Evolutionary conservation across 2,888 invertebrate genomes (phyloP), one percentile per base, ranked within the genome.

Genomic region (Drosophila monieri): DNA sequence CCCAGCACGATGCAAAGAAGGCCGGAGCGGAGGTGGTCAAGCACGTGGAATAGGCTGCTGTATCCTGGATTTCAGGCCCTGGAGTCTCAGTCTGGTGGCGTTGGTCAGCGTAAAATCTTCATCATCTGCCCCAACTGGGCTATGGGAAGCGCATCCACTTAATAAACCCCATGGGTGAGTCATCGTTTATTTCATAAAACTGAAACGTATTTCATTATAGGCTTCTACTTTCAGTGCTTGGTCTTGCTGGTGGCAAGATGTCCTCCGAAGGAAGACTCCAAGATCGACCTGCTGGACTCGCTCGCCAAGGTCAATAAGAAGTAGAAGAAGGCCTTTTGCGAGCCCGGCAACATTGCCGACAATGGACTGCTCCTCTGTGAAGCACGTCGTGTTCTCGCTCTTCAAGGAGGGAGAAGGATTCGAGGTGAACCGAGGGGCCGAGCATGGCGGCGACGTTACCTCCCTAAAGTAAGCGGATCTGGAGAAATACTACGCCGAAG

Each of bases 71-170:
- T 97, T 14, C 97, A 99, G 93, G 98, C 98, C 1, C 93, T 99
- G 62, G 99, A 99, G 97, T 98, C 99, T n/a, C 99, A 99, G 91
- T 99, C 99, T 93, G 99, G 99, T 74, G 99, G 99, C 30, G 97
- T 99, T 3, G 99, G 99, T 93, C 99, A 99, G 92, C 94, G 99
- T 73, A 99, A 99, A 93, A 99, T 99, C 85, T 99, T 99, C 91
- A 99, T 98, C 12, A 95, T 99, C 93, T 99, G 78, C 99, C 99
- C 2, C 95, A 96, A 88, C 92, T 99, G 69, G 99, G 99, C 1
- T 99, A 98, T 91, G 94, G 95, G 74, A 99, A 99, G 91, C 94
- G 99, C 86, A 94, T 98, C 72, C 99, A 99, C 93, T 93, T 99
- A 44, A 99, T 99, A 99, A 99, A 99, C 92, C 98, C 99, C 4